These are phyloP conservation scores for Colinus virginianus DNA, from an alignment of 2,113 vertebrate genomes.

Conservation along the genomic window DNA sequence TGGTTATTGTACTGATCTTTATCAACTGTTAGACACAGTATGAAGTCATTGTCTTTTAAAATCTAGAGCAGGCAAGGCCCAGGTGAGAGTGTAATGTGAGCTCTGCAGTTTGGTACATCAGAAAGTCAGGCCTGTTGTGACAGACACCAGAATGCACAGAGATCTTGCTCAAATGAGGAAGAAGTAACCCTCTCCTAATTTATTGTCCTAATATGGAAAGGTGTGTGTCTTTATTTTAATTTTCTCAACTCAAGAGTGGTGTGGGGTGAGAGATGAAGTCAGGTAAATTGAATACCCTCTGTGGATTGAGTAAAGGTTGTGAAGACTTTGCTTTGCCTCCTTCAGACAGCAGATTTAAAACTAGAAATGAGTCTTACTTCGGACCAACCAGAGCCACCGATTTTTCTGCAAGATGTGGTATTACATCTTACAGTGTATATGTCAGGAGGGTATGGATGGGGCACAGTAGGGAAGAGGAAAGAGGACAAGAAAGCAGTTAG, in stretches of 20 bases:
- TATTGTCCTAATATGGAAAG: not conserved
- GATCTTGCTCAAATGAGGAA: not conserved
- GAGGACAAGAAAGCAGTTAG: not conserved
- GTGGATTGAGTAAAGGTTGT: not conserved
- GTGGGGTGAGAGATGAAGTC: not conserved
- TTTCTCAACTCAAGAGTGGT: not conserved
- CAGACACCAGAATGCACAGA: rapidly evolving
- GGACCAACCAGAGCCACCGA: not conserved
- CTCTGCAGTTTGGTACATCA: not conserved
- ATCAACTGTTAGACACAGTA: not conserved
- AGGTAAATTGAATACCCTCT: not conserved
- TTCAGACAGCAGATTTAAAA: not conserved
- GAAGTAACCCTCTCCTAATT: not conserved
- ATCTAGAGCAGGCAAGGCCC: not conserved
- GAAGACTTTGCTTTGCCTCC: not conserved
- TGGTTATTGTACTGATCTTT: not conserved
- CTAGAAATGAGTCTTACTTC: not conserved
- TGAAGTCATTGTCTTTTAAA: not conserved
- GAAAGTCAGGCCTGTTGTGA: not conserved
- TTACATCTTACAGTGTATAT: not conserved
- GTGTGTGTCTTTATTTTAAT: not conserved
- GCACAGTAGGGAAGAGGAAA: not conserved
- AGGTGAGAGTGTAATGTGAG: not conserved
- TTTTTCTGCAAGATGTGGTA: not conserved
- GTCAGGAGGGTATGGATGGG: not conserved